phyloP scores from a whole-genome alignment of 2,113 vertebrate species.

The Scortum barcoo region DNA sequence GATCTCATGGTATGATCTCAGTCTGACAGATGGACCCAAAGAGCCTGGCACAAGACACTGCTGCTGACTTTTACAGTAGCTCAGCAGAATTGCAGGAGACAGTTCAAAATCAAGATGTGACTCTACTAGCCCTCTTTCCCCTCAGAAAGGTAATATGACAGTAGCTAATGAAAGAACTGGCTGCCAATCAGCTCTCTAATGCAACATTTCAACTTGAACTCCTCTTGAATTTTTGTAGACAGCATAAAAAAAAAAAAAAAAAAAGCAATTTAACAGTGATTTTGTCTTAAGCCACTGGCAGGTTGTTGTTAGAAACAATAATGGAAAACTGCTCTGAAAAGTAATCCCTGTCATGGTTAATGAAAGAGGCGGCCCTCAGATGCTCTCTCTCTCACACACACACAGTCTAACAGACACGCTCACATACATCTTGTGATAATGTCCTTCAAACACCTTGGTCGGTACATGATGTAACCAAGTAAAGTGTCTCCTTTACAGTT shows the following conservation, averaged over 20 bases:
- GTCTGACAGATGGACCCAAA: conserved; percentile 72
- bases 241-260: too few species aligned
- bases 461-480: not conserved
- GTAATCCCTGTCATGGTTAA: not conserved
- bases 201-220: not conserved
- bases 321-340: conserved; percentile 2
- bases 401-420: not conserved
- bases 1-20: conserved; percentile 49
- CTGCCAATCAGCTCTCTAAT: not conserved
- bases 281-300: not conserved
- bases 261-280: not conserved
- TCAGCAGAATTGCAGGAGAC: conserved; percentile 34
- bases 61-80: conserved; percentile 47
- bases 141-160: not conserved
- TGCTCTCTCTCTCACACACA: not conserved
- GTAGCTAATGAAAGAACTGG: not conserved
- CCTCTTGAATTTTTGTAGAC: not conserved
- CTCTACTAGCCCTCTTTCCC: not conserved
- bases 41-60: conserved; percentile 43
- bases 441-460: conserved; percentile 1
- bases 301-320: not conserved
- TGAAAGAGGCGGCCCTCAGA: not conserved
- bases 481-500: not conserved
- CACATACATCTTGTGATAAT: not conserved
- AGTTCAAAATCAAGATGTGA: conserved; percentile 24